phyloP scores from a whole-genome alignment of 2,888 invertebrate genomes.

The Caenorhabditis sp. region DNA sequence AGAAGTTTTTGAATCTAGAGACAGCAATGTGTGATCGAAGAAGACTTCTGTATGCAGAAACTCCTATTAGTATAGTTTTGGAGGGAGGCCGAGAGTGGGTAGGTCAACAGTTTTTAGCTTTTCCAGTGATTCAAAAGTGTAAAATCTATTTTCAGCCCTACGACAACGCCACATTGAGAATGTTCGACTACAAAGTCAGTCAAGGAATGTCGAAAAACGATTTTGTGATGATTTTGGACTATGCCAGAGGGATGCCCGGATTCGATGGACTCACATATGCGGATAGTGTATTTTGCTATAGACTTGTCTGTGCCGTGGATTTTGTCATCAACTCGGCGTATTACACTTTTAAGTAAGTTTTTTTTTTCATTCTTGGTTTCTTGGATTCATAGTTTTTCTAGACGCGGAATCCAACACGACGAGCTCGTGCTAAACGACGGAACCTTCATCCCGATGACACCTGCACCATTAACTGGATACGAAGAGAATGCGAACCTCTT shows the following conservation, averaged over 20 bases:
- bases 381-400: background rate
- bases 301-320: conserved; percentile 48
- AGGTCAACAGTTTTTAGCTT: background rate
- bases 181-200: conserved; percentile 54
- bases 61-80: conserved; percentile 48
- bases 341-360: conserved; percentile 49
- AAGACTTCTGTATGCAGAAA: conserved; percentile 47
- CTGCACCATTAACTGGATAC: conserved; percentile 57
- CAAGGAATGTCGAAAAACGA: conserved; percentile 58
- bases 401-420: conserved; percentile 39
- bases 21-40: conserved; percentile 47
- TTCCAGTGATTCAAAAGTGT: no score
- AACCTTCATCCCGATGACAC: conserved; percentile 55
- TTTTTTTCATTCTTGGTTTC: background rate
- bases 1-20: conserved; percentile 49
- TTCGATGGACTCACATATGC: conserved; percentile 51
- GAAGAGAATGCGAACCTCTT: conserved; percentile 58
- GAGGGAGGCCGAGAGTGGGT: conserved; percentile 51
- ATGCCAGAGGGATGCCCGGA: conserved; percentile 54
- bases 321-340: conserved; percentile 56
- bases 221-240: conserved; percentile 58
- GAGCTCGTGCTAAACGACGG: conserved; percentile 61
- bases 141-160: conserved; percentile 43
- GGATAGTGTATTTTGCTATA: conserved; percentile 58
- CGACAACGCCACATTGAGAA: conserved; percentile 30